Conservation (phyloP, 2,888 invertebrate genomes). For the Lamproptera curius region DNA sequence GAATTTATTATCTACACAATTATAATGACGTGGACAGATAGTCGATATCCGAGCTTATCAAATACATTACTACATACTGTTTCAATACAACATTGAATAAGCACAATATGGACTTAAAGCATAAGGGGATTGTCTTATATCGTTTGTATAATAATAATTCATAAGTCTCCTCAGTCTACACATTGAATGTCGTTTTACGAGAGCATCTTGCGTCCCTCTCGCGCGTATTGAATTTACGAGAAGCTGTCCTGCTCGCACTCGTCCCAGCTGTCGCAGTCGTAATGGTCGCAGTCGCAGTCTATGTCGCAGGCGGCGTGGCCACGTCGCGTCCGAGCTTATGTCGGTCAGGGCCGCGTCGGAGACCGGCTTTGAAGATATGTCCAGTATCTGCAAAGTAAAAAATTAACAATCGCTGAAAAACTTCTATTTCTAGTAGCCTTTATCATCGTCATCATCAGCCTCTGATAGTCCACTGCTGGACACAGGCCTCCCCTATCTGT, state of each 20-base stretch:
- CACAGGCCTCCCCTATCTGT: too few relatives aligned
- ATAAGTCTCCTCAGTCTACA: slow-evolving; percentile 20
- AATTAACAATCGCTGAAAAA: too few relatives aligned
- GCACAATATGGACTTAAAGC: slow-evolving; percentile 3
- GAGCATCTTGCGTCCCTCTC: slow-evolving; percentile 14
- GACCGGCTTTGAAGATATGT: slow-evolving; percentile 73
- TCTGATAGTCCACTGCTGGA: too few relatives aligned
- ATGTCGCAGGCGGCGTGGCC: slow-evolving; percentile 75
- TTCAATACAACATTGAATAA: not conserved
- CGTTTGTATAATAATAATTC: slow-evolving; percentile 10
- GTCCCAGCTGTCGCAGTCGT: slow-evolving; percentile 75
- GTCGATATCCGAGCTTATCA: not conserved
- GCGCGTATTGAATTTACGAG: slow-evolving; percentile 43
- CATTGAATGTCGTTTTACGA: not conserved
- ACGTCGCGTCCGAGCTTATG: slow-evolving; percentile 72
- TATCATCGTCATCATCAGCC: too few relatives aligned
- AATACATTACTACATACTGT: not conserved
- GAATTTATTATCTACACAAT: not conserved
- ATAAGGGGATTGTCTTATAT: not conserved
- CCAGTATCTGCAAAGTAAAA: slow-evolving; percentile 51
- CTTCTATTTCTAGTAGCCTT: too few relatives aligned
- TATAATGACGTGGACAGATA: not conserved
- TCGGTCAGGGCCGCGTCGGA: slow-evolving; percentile 71
- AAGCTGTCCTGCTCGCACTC: slow-evolving; percentile 77
- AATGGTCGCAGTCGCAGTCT: slow-evolving; percentile 71